Evolutionary conservation across 2,113 vertebrate species (phyloP), one percentile per base, ranked within the genome.

Genomic region (Podarcis cretensis): DNA sequence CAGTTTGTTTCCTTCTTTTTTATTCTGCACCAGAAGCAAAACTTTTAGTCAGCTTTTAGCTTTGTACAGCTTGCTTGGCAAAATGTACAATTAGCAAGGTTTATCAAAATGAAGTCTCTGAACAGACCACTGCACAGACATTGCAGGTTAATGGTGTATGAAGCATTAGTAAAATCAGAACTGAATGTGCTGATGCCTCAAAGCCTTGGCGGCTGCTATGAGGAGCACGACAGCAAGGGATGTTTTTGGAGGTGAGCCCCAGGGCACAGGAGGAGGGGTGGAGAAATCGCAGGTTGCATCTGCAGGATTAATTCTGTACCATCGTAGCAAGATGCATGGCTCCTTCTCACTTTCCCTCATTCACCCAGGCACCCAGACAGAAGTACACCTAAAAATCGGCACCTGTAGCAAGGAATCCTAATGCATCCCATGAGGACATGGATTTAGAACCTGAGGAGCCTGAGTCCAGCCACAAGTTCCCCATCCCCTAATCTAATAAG

Each of bases 161-260:
- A 89, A 90, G 14, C 35, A 63, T 86, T 93, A 81, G 37, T 32
- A 91, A 92, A 91, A 79, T 75, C 57, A 83, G 5, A 68, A 88
- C n/a, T 77, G 57, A 88, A 78, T 48, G 59, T 86, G 83, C 80
- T 77, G 16, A 91, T 57, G 40, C 48, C 76, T 3, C 20, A 92
- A 89, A 86, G 40, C 16, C 82, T 92, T 84, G 78, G 21, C 84
- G 85, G 9, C 85, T 89, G 90, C 75, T 76, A 43, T 89, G 30
- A 83, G 23, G 43, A 73, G 40, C 79, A 48, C 48, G 74, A 74
- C 69, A 73, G 73, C 86, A 16, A 37, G n/a, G 48, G 74, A 57
- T 54, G 21, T 66, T 57, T 84, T 76, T 83, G 74, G 87, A 89
- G 63, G 40, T 57, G 63, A 66, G 65, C 16, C 73, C 81, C 14